Conservation (phyloP, 2,888 invertebrate species). For the Euproctis similis region DNA sequence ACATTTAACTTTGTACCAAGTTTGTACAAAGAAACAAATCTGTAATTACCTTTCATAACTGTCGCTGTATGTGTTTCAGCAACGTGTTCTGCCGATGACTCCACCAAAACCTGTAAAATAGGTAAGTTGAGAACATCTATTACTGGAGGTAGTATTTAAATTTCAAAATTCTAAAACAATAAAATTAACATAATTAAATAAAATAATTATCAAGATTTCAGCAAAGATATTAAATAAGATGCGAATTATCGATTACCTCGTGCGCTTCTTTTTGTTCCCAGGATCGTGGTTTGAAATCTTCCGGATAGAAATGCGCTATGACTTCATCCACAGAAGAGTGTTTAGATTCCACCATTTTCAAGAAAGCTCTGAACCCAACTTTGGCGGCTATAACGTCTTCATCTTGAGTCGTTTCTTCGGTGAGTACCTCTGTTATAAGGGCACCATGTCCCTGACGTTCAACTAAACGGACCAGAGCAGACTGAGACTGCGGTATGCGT, state of each 20-base stretch:
- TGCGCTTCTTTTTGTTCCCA: slow-evolving; percentile 85
- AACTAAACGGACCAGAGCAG: slow-evolving; percentile 88
- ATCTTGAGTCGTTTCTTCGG: slow-evolving; percentile 86
- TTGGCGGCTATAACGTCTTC: slow-evolving; percentile 86
- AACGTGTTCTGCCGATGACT: slow-evolving; percentile 39
- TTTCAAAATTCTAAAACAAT: no score
- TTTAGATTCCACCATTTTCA: slow-evolving; percentile 88
- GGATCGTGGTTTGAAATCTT: slow-evolving; percentile 87
- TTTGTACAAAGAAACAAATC: no score
- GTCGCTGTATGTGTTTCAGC: slow-evolving; percentile 42
- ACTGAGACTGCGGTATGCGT: slow-evolving; percentile 87
- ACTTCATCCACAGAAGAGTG: slow-evolving; percentile 90
- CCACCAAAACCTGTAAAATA: slow-evolving; percentile 53
- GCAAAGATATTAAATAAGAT: no score
- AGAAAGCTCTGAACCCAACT: slow-evolving; percentile 89
- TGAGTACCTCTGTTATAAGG: slow-evolving; percentile 86
- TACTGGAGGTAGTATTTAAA: no score
- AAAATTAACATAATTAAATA: no score
- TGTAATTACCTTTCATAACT: slow-evolving; percentile 47
- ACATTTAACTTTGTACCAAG: no score
- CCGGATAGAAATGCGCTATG: slow-evolving; percentile 86
- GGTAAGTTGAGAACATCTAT: not conserved
- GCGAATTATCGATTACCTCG: slow-evolving; percentile 60
- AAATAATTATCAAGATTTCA: no score
- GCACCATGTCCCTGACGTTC: slow-evolving; percentile 89